Evolutionary conservation across 2,888 invertebrate species (phyloP).

Genomic region (Caenorhabditis parvicauda): DNA sequence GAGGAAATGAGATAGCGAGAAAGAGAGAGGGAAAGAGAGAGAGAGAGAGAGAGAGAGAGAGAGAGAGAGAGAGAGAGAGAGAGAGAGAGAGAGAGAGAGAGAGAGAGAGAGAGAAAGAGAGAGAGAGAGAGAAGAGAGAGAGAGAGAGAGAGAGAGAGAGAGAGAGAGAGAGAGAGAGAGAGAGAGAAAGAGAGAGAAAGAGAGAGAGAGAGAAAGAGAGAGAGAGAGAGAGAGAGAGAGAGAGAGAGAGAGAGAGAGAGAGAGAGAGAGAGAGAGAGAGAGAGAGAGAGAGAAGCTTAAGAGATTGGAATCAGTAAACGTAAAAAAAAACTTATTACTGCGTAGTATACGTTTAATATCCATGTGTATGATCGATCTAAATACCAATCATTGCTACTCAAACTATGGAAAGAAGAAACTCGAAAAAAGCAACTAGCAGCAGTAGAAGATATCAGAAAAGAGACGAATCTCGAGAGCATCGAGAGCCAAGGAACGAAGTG

Average conservation of each 20-base stretch:
- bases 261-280: not conserved
- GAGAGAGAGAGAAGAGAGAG: constrained; percentile 1
- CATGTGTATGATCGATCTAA: not conserved
- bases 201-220: not conserved
- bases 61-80: not conserved
- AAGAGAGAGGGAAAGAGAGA: too few species aligned
- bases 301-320: not conserved
- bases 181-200: constrained; percentile 4
- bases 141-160: too few species aligned
- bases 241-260: not conserved
- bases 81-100: not conserved
- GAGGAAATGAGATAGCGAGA: too few species aligned
- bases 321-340: not conserved
- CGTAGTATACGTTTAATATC: not conserved
- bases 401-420: not conserved
- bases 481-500: not conserved
- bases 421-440: not conserved
- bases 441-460: not conserved
- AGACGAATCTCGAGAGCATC: too few species aligned
- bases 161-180: constrained; percentile 5
- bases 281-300: not conserved
- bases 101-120: not conserved
- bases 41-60: too few species aligned
- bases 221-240: not conserved
- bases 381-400: too few species aligned